These are phyloP conservation scores for Aricia agestis DNA, from an alignment of 1,140 invertebrate genomes.

Conservation along the genomic window DNA sequence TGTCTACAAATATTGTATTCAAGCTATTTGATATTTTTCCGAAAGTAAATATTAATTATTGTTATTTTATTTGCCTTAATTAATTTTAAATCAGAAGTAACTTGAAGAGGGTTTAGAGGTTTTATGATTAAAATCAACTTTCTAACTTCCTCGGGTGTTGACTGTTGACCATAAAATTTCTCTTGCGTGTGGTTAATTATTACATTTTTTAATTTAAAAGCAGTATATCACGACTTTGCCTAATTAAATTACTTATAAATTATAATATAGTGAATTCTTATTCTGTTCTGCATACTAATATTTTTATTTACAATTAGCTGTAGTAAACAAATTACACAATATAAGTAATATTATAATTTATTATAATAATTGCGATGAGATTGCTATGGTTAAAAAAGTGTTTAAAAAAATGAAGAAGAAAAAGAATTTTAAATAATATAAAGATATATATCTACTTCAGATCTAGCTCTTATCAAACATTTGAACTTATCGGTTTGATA, in stretches of 20 bases:
- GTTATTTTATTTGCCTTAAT: too few species aligned
- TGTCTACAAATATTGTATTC: too few species aligned
- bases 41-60: too few species aligned
- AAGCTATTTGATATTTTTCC: too few species aligned
- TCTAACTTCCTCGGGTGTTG: neutral
- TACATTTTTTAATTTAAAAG: neutral
- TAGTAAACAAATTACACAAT: too few species aligned
- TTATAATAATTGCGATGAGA: too few species aligned
- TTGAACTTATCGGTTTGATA: neutral
- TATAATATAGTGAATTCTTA: neutral
- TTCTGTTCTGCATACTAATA: neutral
- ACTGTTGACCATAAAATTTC: slow-evolving; percentile 10
- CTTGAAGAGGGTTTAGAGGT: neutral
- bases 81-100: neutral
- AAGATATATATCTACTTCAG: too few species aligned
- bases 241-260: neutral
- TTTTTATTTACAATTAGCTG: too few species aligned
- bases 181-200: slow-evolving; percentile 6
- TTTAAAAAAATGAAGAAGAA: too few species aligned
- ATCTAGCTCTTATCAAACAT: neutral
- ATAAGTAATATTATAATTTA: neutral
- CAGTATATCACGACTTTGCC: neutral
- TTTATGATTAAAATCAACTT: neutral
- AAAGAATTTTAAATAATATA: too few species aligned
- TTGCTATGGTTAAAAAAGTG: too few species aligned